Evolutionary conservation across 2,888 invertebrate genomes (phyloP), one percentile per base, ranked within the genome.

Genomic region (Eupithecia centaureata): DNA sequence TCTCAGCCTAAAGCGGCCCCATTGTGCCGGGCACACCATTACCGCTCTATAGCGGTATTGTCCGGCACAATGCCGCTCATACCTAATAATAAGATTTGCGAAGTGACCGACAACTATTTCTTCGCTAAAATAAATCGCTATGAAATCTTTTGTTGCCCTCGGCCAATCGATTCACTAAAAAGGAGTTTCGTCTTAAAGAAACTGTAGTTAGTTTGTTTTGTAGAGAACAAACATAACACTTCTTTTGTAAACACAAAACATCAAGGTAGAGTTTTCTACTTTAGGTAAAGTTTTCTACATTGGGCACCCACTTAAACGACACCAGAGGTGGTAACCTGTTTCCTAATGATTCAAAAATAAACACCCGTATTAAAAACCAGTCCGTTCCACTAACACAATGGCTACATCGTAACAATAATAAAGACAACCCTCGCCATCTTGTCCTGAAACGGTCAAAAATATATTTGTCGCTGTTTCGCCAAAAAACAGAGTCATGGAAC

Each of bases 11-110:
- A 42, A 47, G 47, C 22, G 2, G 15, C 15, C 10, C 30, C 30
- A 56, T 56, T 56, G 54, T 56, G 4, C 27, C 7, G 30, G 65
- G n/a, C 35, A 12, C 42, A 58, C 57, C 81, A 82, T 83, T 84
- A 86, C 83, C 82, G 78, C 78, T 79, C 81, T 84, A 86, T 82
- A 80, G 82, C 69, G 68, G 79, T 77, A 82, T 85, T 86, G 83
- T 85, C 76, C 68, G 63, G 64, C 76, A 82, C 84, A 85, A 86
- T 82, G 78, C 72, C 75, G 73, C 79, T 84, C 83, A 85, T 81
- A 76, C 78, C 78, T 75, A 70, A 66, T 70, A 70, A 70, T 66
- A 66, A 63, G 63, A 70, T 70, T 66, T 66, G 65, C 57, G 66
- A 66, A 63, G 69, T 70, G 69, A 70, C 69, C 66, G 63, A 27